Conservation (phyloP, 2,113 vertebrate genomes). For the Anolis carolinensis region DNA sequence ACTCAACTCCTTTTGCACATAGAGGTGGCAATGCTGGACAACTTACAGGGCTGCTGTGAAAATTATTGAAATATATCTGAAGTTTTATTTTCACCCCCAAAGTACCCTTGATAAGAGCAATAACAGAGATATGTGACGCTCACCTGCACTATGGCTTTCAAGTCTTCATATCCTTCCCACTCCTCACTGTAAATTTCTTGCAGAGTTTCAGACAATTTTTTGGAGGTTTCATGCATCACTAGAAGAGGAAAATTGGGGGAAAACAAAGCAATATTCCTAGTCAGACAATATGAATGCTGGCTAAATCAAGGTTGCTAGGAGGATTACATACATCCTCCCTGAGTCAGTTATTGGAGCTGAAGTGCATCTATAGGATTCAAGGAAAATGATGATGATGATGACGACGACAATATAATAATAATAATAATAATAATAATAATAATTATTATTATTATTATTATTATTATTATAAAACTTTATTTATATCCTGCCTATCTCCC, state of each 20-base stretch:
- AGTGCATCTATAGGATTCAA: not conserved
- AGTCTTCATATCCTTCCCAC: conserved; percentile 86
- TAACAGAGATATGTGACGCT: conserved; percentile 32
- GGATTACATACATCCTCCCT: not conserved
- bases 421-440: no score
- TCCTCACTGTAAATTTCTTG: conserved; percentile 85
- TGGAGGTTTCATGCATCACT: conserved; percentile 94
- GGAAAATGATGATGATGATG: no score
- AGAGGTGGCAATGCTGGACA: not conserved
- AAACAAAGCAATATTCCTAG: not conserved
- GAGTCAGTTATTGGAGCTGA: not conserved
- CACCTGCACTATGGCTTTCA: conserved; percentile 85
- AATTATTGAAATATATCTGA: not conserved
- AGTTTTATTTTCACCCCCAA: not conserved
- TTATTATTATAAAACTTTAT: no score
- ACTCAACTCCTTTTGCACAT: not conserved
- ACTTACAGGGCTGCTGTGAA: not conserved
- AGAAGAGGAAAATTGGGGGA: conserved; percentile 41
- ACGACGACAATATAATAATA: no score
- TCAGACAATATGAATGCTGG: not conserved
- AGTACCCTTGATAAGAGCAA: not conserved
- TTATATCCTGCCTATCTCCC: no score
- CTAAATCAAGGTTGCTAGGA: no score
- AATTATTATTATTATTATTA: no score
- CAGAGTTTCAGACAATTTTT: conserved; percentile 86